Percentiles rank a stretch among this genome's conserved stretches.
phyloP scores from a whole-genome alignment of 2,113 vertebrate genomes.

The Urocitellus parryii region DNA sequence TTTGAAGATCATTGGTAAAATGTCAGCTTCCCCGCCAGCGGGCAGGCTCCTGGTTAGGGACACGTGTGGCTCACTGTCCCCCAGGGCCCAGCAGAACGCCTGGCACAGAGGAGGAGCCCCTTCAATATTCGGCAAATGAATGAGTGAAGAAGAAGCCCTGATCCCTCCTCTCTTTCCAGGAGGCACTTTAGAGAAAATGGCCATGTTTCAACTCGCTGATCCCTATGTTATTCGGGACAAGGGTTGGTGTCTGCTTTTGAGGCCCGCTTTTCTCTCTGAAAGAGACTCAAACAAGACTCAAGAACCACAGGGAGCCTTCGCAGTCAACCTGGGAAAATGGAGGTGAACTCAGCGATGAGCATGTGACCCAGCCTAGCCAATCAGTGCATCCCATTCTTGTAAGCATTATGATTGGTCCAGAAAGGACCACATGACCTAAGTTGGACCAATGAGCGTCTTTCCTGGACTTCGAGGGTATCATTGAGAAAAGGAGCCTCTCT shows the following conservation, averaged over 20 bases:
- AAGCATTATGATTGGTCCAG: background rate
- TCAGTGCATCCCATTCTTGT: background rate
- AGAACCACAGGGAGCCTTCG: background rate
- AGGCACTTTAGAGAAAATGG: background rate
- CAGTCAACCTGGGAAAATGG: background rate
- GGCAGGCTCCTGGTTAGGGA: background rate
- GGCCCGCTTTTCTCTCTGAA: background rate
- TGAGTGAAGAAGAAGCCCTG: background rate
- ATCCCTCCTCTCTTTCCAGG: background rate
- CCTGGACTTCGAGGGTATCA: background rate
- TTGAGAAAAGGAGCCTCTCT: background rate
- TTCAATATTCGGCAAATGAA: background rate
- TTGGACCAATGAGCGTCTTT: background rate
- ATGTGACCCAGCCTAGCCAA: slow-evolving; percentile 21
- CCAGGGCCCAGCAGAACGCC: background rate
- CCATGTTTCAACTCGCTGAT: background rate
- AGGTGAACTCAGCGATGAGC: background rate
- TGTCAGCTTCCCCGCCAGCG: background rate
- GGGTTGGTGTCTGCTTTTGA: background rate
- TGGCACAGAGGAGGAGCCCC: background rate
- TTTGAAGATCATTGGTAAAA: background rate
- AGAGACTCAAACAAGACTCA: background rate
- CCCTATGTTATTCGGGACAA: background rate
- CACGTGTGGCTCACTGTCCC: background rate
- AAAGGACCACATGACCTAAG: background rate